Base-by-base conservation (phyloP, 1,140 invertebrate genomes). In the Pogonognathellus flavescens region DNA sequence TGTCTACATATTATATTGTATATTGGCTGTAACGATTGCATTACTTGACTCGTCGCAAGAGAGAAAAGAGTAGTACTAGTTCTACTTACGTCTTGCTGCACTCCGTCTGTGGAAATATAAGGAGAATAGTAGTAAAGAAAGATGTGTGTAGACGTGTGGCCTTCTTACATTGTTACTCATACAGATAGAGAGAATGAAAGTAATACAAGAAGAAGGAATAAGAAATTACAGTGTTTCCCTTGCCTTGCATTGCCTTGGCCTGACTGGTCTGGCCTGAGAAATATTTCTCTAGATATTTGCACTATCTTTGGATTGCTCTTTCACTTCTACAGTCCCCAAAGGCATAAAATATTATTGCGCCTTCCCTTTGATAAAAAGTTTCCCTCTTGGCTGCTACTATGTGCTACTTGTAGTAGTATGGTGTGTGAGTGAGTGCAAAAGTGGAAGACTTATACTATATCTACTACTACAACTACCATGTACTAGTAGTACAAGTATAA, bases 291-390 rank as follows among this genome's bases (percentile, higher is more conserved):
- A 49, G 70, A 76, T 76, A 76, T 76, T 76, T 76, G 70, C 70
- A 76, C 70, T 84, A 80, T 84, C 70, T 84, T 60, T 82, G 83
- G 66, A 84, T 84, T 84, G 82, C 82, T 84, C 59, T 59, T 83
- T 62, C 82, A 50, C 82, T 59, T 83, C 62, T 53, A 53, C 49
- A 84, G 84, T 85, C 84, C 84, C 84, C 84, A 85, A 70, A 85
- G 84, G 84, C 84, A 82, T 85, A 85, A 85, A 85, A 85, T 85
- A 85, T 85, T 85, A 85, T 85, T 85, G 84, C 84, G 84, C 84
- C 80, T 85, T 84, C 53, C 16, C 22, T 59, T 80, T 57, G 80
- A 82, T 81, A 82, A 82, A 85, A 85, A 81, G 18, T 84, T 84
- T 80, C 70, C 70, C 60, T 80, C 70, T 59, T 85, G 70, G 81